Conservation (phyloP, 2,888 invertebrate genomes). For the Gisinianus flammeolus region DNA sequence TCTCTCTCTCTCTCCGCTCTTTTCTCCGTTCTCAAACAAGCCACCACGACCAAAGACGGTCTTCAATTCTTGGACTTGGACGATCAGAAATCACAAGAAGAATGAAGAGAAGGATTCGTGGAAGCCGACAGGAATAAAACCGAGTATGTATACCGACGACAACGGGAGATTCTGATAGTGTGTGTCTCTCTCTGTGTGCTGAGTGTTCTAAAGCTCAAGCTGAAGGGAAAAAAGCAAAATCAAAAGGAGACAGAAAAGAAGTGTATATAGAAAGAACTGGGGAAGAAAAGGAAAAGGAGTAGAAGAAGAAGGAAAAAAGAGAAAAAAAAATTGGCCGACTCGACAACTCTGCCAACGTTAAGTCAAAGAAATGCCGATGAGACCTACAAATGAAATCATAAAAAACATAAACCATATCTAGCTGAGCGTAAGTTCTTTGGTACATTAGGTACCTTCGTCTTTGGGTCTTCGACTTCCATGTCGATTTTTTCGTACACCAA, state of each 20-base stretch:
- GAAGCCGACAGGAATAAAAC: not conserved
- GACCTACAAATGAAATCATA: not conserved
- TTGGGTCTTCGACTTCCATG: not conserved
- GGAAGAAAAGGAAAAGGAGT: not conserved
- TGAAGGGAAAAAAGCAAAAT: not conserved
- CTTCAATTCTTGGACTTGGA: not conserved
- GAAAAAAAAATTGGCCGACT: constrained; percentile 7
- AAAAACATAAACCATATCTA: constrained; percentile 7
- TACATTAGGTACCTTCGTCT: not conserved
- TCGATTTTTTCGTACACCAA: not conserved
- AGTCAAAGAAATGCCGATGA: constrained; percentile 2
- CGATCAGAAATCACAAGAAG: not conserved
- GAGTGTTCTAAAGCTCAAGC: not conserved
- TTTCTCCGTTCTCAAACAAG: not conserved
- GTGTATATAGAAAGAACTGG: too few relatives aligned
- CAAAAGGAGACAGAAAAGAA: not conserved
- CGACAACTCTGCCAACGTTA: constrained; percentile 5
- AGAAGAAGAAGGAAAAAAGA: not conserved
- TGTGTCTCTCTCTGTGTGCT: too few relatives aligned
- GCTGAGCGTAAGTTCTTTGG: not conserved
- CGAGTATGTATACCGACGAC: not conserved
- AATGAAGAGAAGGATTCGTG: not conserved
- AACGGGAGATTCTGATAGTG: not conserved
- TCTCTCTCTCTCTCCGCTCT: not conserved
- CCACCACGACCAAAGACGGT: not conserved